These are phyloP conservation scores for Erithacus rubecula DNA, from an alignment of 2,797 vertebrate genomes.

Conservation along the genomic window DNA sequence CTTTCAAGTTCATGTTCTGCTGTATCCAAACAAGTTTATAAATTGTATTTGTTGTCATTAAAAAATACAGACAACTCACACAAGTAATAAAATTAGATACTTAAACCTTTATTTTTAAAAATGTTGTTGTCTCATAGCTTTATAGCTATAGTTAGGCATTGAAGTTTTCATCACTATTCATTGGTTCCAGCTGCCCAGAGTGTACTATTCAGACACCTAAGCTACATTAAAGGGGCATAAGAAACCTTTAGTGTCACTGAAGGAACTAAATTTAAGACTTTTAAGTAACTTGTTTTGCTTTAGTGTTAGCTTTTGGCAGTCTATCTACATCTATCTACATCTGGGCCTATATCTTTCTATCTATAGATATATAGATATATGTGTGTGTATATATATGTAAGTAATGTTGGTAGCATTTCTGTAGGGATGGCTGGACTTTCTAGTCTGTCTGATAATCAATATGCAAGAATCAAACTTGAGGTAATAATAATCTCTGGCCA, in stretches of 20 bases:
- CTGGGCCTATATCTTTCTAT: not conserved
- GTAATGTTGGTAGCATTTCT: not conserved
- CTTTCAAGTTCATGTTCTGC: not conserved
- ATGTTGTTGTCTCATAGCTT: not conserved
- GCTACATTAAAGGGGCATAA: not conserved
- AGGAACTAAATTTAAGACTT: not conserved
- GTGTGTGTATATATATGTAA: too few relatives aligned
- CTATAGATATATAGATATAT: too few relatives aligned
- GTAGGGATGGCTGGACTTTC: not conserved
- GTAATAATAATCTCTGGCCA: not conserved
- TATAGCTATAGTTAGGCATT: not conserved
- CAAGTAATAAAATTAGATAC: not conserved
- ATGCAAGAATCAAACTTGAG: not conserved
- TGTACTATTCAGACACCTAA: not conserved
- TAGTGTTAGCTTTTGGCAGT: not conserved
- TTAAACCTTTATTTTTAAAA: not conserved
- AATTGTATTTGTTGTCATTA: not conserved
- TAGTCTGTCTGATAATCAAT: not conserved
- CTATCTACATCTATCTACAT: not conserved
- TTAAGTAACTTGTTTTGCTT: not conserved
- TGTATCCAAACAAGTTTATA: not conserved
- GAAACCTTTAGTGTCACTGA: not conserved
- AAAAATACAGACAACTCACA: not conserved
- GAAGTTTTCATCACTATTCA: not conserved
- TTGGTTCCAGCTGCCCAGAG: not conserved